Evolutionary conservation across 2,113 vertebrate species (phyloP).

Genomic region (Periophthalmodon schlosseri): DNA sequence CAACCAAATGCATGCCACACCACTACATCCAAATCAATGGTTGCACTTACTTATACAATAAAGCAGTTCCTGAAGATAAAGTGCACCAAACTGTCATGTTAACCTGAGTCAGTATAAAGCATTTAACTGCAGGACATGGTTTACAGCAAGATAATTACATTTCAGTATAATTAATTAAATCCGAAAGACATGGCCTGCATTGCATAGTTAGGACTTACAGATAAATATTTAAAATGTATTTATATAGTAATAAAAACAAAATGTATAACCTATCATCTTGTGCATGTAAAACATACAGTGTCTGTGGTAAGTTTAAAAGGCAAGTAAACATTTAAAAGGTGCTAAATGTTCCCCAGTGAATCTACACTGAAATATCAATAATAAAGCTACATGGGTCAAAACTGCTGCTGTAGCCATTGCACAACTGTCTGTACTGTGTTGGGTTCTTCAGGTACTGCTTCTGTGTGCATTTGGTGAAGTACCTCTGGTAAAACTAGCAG

Average conservation of each 20-base stretch:
- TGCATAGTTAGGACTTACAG: neutral
- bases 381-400: conserved; percentile 60
- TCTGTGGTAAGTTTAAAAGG: conserved; percentile 31
- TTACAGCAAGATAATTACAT: conserved; percentile 20
- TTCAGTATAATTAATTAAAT: conserved; percentile 21
- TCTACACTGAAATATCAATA: conserved; percentile 1
- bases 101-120: conserved; percentile 34
- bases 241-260: neutral
- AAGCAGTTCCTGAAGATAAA: conserved; percentile 68
- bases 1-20: conserved; percentile 18
- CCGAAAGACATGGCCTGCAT: neutral
- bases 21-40: conserved; percentile 23
- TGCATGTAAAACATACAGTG: conserved; percentile 34
- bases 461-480: conserved; percentile 84
- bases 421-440: conserved; percentile 76
- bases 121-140: conserved; percentile 31
- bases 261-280: neutral
- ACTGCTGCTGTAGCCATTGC: conserved; percentile 79
- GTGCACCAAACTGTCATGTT: conserved; percentile 67
- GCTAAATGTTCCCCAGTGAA: conserved; percentile 32
- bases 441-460: conserved; percentile 72
- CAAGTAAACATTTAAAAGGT: conserved; percentile 57
- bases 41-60: conserved; percentile 29
- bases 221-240: neutral
- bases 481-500: conserved; percentile 87